phyloP scores from a whole-genome alignment of 2,797 vertebrate genomes.

The Lindbergichthys nudifrons region DNA sequence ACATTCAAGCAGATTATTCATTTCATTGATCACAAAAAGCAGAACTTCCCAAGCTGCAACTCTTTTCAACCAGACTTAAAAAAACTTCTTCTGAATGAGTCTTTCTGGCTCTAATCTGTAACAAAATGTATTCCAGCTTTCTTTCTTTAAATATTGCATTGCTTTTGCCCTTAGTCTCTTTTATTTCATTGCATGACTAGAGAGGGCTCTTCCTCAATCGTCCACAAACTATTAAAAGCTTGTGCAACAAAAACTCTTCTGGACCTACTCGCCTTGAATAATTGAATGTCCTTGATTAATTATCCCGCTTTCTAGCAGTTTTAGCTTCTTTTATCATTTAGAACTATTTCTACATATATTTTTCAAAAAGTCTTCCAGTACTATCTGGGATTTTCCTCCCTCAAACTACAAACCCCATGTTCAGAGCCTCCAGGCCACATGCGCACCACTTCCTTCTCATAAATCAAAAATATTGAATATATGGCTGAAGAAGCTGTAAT shows the following conservation, averaged over 20 bases:
- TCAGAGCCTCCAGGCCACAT: not conserved
- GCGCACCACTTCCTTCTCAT: not conserved
- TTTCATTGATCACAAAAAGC: not conserved
- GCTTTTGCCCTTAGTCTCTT: constrained; percentile 12
- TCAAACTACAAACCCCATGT: not conserved
- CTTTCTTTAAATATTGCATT: constrained; percentile 36
- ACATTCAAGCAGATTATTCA: not conserved
- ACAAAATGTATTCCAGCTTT: constrained; percentile 20
- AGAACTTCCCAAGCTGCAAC: not conserved
- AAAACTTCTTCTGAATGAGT: constrained; percentile 17
- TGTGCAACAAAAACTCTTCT: constrained; percentile 2
- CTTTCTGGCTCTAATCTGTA: constrained; percentile 13
- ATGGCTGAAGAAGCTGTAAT: not conserved
- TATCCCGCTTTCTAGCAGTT: constrained; percentile 1
- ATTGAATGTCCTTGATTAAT: not conserved
- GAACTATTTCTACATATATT: not conserved
- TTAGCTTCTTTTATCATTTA: constrained; percentile 1
- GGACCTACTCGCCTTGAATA: constrained; percentile 8
- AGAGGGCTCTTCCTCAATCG: constrained; percentile 2
- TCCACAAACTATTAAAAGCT: not conserved
- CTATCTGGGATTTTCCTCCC: not conserved
- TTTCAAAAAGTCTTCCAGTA: not conserved
- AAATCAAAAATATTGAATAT: not conserved
- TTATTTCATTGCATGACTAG: not conserved
- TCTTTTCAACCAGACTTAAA: constrained; percentile 8